Base-by-base conservation (phyloP, 2,797 vertebrate genomes). In the Protosalanx chinensis region DNA sequence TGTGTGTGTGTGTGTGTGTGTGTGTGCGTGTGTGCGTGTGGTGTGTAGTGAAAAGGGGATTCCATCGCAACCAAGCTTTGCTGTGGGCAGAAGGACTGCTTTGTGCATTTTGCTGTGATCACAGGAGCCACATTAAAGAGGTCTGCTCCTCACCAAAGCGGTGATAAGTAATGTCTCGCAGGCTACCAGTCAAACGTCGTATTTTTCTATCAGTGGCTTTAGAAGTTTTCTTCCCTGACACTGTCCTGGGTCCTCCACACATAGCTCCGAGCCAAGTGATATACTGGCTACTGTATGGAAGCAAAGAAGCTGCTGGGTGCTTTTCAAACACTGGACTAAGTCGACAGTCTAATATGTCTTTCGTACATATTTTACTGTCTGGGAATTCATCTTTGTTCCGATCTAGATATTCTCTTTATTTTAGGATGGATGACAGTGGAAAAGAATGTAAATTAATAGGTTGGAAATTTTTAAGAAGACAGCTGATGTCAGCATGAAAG, bases 61-160 rank as follows among this genome's bases (percentile, higher is more conserved):
- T 91, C 87, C 82, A 85, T 85, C 86, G 84, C 85, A 86, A 87
- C 84, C 93, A 67, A 85, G 80, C 92, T 92, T 89, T 91, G 89
- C 93, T 89, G 87, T 81, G 59, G 82, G 81, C 62, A 88, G 79
- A 87, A 88, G 88, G 90, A 70, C 91, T 90, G 93, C 70, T 87
- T 88, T 89, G 84, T 86, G 88, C 91, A 93, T 91, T 89, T 93
- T 93, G 91, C 84, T 85, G 86, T 86, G 91, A 89, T 93, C 93
- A 91, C 85, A 88, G 81, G 62, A 60, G 67, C 90, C 89, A 90
- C 90, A 91, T 89, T 79, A 90, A 86, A 90, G 85, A 72, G 74
- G 80, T 83, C 80, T 87, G 86, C 75, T 88, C 82, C 86, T 91
- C 88, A 87, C 82, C 86, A 90, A 61, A 73, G 80, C 77, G 77